These are phyloP conservation scores for Cuculus canorus DNA, from an alignment of 2,797 vertebrate species.

Conservation along the genomic window DNA sequence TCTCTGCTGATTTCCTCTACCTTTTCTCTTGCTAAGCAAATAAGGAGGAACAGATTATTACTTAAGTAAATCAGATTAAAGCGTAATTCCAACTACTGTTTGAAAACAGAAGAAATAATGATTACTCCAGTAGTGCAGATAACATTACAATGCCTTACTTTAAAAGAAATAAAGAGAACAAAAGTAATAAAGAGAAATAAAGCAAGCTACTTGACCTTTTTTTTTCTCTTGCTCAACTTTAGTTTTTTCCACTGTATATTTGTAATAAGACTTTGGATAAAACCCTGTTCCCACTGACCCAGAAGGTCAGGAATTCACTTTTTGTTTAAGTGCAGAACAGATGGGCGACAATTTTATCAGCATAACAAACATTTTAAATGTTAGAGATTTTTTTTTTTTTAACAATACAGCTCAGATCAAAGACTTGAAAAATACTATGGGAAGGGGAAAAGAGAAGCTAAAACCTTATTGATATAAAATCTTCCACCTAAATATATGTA, in stretches of 20 bases:
- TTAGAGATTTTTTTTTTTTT: background rate
- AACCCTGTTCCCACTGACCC: background rate
- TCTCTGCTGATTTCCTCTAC: background rate
- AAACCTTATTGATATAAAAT: background rate
- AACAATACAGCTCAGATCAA: background rate
- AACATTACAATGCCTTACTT: background rate
- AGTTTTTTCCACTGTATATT: background rate
- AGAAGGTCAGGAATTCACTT: background rate
- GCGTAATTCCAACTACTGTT: background rate
- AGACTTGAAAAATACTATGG: background rate
- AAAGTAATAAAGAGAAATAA: too few species aligned
- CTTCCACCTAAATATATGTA: background rate
- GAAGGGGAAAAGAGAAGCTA: background rate
- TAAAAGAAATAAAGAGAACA: background rate
- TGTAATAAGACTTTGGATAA: background rate
- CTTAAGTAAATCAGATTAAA: background rate
- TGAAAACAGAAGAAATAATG: background rate
- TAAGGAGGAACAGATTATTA: background rate
- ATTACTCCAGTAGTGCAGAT: background rate
- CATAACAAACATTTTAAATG: background rate
- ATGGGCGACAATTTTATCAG: background rate
- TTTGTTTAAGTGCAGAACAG: background rate
- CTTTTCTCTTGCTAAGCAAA: background rate
- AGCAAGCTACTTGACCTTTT: background rate
- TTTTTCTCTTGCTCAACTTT: background rate